A percentile compares a stretch with the other conserved stretches of the same genome.
phyloP scores from a whole-genome alignment of 2,113 vertebrate genomes.

The Cavia aperea region DNA sequence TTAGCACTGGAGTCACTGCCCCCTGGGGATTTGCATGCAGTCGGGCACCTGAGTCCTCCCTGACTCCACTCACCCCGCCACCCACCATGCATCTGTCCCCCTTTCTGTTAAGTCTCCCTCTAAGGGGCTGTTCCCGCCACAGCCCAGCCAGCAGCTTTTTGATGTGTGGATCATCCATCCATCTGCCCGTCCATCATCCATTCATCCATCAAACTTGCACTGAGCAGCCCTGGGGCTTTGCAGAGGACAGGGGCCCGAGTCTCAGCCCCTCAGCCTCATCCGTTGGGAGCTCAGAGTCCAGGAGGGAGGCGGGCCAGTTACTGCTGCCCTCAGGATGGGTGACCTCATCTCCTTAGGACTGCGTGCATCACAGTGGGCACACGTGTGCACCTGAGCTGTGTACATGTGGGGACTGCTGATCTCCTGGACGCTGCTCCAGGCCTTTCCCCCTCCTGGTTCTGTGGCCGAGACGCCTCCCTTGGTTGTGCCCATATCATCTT shows the following conservation, averaged over 20 bases:
- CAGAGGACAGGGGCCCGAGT: not conserved
- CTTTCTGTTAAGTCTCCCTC: not conserved
- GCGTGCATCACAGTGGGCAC: not conserved
- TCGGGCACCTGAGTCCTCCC: not conserved
- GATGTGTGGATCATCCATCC: not conserved
- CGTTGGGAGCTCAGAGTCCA: not conserved
- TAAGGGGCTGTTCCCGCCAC: not conserved
- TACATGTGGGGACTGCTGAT: accelerated
- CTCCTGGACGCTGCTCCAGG: not conserved
- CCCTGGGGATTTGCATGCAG: conserved; percentile 15
- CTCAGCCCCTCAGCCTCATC: not conserved
- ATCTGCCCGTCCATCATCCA: not conserved
- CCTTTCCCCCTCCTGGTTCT: not conserved
- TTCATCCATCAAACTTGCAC: not conserved
- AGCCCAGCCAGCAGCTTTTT: not conserved
- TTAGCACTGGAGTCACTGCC: not conserved
- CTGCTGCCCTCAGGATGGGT: no score
- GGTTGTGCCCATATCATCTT: not conserved
- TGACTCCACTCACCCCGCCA: not conserved
- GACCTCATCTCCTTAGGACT: not conserved
- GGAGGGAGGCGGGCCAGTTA: not conserved
- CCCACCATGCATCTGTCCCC: not conserved
- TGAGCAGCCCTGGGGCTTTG: not conserved
- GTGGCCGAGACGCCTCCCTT: not conserved
- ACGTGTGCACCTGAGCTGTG: no score